Base-by-base conservation (phyloP, 2,113 vertebrate genomes). In the Megaleporinus macrocephalus region DNA sequence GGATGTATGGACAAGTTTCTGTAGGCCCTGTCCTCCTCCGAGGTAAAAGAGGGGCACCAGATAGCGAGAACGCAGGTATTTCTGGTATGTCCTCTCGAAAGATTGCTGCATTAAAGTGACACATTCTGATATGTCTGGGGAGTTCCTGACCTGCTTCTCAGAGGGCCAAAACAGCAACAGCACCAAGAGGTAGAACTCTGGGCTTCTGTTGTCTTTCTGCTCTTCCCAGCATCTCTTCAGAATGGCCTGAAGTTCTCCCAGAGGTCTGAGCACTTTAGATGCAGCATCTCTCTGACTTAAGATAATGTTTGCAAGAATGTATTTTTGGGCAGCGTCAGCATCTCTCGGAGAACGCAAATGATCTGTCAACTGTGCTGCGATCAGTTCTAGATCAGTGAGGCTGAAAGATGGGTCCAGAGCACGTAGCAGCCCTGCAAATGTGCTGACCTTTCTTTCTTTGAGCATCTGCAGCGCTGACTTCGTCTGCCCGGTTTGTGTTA, bases 131-230 rank as follows among this genome's bases (percentile, higher is more conserved):
- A 82, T 36, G 29, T 79, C 24, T 12, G 36, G 49, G 33, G 27
- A 2, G 9, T 85, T 20, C 30, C 14, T 16, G 5, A 55, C 9
- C 33, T 84, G 16, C 12, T 24, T 14, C 15, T 13, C 33, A 51
- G 86, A 84, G 0, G 88, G 85, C 87, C 89, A 90, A 76, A 90
- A 89, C 68, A 92, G 33, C 84, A 91, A 36, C 75, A 92, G 80
- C 49, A 30, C 69, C 79, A 91, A 79, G n/a, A 91, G 85, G 77
- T 86, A 88, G 78, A 89, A 89, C 77, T 91, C 87, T 9, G 91
- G 81, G 33, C 71, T 78, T 78, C 53, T 51, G 0, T 0, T 0
- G 0, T 51, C 0, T 2, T 14, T 22, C 1, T 61, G 3, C 14
- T 14, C 0, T 0, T 0, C 0, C 73, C 89, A 55, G 41, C 89